phyloP scores from a whole-genome alignment of 1,140 invertebrate genomes.

The Pseudomyrmex concolor region DNA sequence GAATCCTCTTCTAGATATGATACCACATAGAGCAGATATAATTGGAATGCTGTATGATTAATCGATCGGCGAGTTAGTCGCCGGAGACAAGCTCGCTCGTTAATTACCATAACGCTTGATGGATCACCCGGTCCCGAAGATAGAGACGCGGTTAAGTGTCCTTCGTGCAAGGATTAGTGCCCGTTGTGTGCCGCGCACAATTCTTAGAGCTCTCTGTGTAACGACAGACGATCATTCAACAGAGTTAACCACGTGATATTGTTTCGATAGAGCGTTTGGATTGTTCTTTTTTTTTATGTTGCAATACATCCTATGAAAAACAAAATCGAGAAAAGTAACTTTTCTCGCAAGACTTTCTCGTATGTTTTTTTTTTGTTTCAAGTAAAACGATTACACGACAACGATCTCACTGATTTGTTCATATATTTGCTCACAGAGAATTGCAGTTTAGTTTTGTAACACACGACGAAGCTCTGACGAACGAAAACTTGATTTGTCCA shows the following conservation, averaged over 20 bases:
- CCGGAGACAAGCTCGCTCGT: conserved; percentile 61
- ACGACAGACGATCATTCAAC: conserved; percentile 9
- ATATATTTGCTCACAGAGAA: too few species aligned
- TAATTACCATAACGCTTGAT: conserved; percentile 66
- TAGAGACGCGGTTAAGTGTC: conserved; percentile 33
- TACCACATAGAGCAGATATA: conserved; percentile 9
- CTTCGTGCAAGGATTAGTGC: conserved; percentile 11
- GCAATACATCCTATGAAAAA: too few species aligned
- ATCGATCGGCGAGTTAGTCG: conserved; percentile 62
- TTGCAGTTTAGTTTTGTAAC: too few species aligned
- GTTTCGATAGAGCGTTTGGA: too few species aligned
- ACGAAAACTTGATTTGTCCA: too few species aligned
- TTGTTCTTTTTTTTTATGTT: too few species aligned
- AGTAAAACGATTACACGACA: too few species aligned
- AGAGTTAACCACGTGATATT: background rate
- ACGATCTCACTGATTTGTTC: too few species aligned
- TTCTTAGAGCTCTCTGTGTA: conserved; percentile 13
- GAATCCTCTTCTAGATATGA: conserved; percentile 29
- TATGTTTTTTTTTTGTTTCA: too few species aligned
- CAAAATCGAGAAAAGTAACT: too few species aligned
- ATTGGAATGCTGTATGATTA: conserved; percentile 63
- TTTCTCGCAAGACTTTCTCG: too few species aligned
- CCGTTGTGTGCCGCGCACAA: conserved; percentile 1
- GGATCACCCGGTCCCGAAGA: conserved; percentile 49
- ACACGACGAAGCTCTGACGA: too few species aligned